Evolutionary conservation across 2,888 invertebrate genomes (phyloP), one percentile per base, ranked within the genome.

Genomic region (Galeruca laticollis): DNA sequence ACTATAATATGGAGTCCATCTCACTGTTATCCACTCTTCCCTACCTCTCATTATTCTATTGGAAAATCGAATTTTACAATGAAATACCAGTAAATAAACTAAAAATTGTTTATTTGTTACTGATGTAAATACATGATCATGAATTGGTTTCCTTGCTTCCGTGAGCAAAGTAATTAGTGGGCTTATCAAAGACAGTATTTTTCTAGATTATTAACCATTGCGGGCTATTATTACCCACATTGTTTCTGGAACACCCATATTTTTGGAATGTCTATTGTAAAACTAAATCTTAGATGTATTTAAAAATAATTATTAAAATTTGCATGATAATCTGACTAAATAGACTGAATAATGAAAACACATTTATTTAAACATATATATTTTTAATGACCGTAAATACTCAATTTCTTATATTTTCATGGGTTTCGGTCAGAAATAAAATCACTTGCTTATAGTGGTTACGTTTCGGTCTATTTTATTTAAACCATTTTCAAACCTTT

Each of bases 141-240:
- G 62, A 62, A 62, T 62, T 52, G 26, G 37, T 31, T 15, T 43
- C 13, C n/a, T 21, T 62, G 62, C 62, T 52, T 51, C 21, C 47
- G 52, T 62, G 15, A 52, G 37, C 35, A 52, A 54, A 62, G 37
- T 49, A 18, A 37, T 35, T 26, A 11, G 13, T 11, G 20, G 37
- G 51, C 52, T 62, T 62, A 54, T 37, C n/a, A 49, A 47, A 61
- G 8, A 20, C 62, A 21, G n/a, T 57, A 57, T 57, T 57, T 57
- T 57, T 57, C 15, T 57, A 57, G 56, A 3, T 57, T 57, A 18
- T 35, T 35, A 35, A 33, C 33, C 35, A 57, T 35, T 26, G n/a
- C n/a, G 18, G 56, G 21, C 10, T 15, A 33, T 2, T 15, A 56
- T 47, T n/a, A 15, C n/a, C 15, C 18, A 35, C 33, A 15, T 33